Base-by-base conservation (phyloP, 2,797 vertebrate species). In the Caiman crocodilus region DNA sequence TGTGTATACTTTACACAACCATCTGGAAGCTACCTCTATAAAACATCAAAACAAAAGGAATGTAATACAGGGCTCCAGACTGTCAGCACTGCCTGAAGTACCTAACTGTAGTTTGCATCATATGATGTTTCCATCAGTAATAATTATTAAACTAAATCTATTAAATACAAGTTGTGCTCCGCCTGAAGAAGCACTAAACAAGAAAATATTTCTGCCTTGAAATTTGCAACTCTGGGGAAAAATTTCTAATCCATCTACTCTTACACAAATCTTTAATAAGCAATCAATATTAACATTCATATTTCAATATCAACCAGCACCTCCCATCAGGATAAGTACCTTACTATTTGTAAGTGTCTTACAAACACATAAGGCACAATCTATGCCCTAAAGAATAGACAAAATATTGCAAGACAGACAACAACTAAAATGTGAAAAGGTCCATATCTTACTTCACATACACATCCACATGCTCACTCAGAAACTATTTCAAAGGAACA, bases 301-400 rank as follows among this genome's bases (percentile, higher is more conserved):
- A 55, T 32, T 90, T 57, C 50, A 87, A 75, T 32, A 92, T 23
- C 23, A 83, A 63, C 81, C 23, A 83, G 71, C 0, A 83, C 61
- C 14, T 23, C 77, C 42, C 20, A 76, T 83, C 59, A 32, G 0
- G 0, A 65, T 30, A 17, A n/a, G 30, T 30, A n/a, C n/a, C 64
- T 32, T 32, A 71, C 35, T 71, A 50, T 20, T 71, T 12, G 5
- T 71, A 71, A 13, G 5, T 23, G 67, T 20, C 23, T 14, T 35
- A 14, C 67, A 71, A 71, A 71, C 32, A 71, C 20, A 23, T 7
- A 71, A 71, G 20, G 35, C 67, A 71, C 6, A 32, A 14, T 71
- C 67, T 71, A 21, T 71, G 30, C 21, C 32, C 67, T 21, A 71
- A 71, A 35, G 20, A 71, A 35, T 11, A 35, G 67, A 42, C 67